Evolutionary conservation across 35 echinoderm and acorn worm species (phyloP).

Genomic region (Strongylocentrotus purpuratus): DNA sequence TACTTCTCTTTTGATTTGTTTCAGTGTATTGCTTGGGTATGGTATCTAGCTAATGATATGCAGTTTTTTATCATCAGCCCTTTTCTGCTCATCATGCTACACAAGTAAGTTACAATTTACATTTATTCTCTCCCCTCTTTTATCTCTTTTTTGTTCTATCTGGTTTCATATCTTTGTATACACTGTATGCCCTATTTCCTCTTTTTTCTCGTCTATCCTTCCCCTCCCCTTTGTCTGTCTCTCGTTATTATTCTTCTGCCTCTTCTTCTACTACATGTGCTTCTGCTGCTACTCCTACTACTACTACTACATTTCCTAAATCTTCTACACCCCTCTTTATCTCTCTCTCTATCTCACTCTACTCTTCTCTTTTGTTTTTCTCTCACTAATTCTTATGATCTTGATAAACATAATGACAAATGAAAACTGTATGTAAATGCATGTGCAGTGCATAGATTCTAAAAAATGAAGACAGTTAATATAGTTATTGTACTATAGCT

Average conservation of each 20-base stretch:
- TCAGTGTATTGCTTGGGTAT: constrained; percentile 78
- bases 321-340: not conserved
- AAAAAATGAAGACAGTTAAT: no score
- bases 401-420: no score
- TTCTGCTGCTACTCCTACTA: not conserved
- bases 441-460: no score
- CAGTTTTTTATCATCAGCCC: constrained; percentile 91
- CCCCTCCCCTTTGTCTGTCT: not conserved
- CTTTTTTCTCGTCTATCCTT: not conserved
- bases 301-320: not conserved
- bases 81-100: constrained; percentile 61
- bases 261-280: not conserved
- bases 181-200: not conserved
- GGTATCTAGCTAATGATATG: constrained; percentile 96
- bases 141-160: no score
- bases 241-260: not conserved
- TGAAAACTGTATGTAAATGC: no score
- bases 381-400: no score
- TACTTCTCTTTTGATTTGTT: constrained; percentile 37
- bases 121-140: not conserved
- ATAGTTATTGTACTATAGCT: no score
- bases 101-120: constrained; percentile 60
- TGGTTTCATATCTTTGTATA: no score
- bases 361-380: not conserved
- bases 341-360: not conserved